Evolutionary conservation across 53 echinoderm and acorn worm genomes (phyloP).

Genomic region (Apostichopus leukothele): DNA sequence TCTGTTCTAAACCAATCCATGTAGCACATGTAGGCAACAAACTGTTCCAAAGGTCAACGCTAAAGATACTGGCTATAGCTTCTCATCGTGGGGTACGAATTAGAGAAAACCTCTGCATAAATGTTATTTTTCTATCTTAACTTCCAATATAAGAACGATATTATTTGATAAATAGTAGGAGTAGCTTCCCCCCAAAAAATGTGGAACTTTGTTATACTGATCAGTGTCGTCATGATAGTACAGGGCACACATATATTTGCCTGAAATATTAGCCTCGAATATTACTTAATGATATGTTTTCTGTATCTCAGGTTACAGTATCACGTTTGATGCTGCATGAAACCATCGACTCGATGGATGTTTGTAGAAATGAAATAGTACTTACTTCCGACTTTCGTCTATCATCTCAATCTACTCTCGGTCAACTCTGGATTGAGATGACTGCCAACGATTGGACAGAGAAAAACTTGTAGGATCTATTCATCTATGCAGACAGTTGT

Average conservation of each 20-base stretch:
- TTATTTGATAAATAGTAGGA: not conserved
- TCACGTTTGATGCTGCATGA: not conserved
- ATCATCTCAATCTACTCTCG: not conserved
- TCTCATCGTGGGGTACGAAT: not conserved
- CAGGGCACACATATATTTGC: not conserved
- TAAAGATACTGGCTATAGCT: constrained; percentile 8
- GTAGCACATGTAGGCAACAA: not conserved
- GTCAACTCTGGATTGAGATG: not conserved
- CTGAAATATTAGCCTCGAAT: not conserved
- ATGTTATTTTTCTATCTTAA: not conserved
- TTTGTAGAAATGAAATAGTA: not conserved
- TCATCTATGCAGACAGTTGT: not conserved
- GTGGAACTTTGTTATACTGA: not conserved
- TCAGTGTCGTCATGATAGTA: not conserved
- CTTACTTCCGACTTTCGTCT: not conserved
- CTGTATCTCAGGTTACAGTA: not conserved
- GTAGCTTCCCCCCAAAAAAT: not conserved
- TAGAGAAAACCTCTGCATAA: not conserved
- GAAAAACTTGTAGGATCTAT: not conserved
- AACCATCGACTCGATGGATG: not conserved
- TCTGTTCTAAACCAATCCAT: not conserved
- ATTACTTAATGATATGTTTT: not conserved
- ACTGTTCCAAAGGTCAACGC: not conserved
- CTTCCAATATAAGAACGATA: not conserved
- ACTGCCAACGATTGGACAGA: not conserved